Conservation (phyloP, 2,113 vertebrate species). For the Andinoacara biseriatus region DNA sequence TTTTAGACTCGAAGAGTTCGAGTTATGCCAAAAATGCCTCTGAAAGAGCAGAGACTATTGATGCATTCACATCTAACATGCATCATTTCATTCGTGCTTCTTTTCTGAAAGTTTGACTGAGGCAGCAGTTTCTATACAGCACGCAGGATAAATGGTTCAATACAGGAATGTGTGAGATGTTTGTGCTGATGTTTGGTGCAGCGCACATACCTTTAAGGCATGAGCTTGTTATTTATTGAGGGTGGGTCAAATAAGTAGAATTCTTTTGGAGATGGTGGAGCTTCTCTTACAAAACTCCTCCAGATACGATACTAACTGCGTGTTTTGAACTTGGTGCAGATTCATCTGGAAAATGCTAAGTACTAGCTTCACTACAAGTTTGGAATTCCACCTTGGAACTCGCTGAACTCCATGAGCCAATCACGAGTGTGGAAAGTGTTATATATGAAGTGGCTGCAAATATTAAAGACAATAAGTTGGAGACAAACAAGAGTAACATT, state of each 20-base stretch:
- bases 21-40: not conserved
- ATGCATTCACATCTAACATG: slow-evolving; percentile 35
- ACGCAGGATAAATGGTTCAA: not conserved
- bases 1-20: too few relatives aligned
- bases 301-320: not conserved
- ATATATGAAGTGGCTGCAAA: too few relatives aligned
- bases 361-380: not conserved
- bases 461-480: too few relatives aligned
- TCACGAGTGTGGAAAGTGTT: too few relatives aligned
- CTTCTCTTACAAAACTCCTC: not conserved
- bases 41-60: slow-evolving; percentile 1
- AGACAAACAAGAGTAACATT: too few relatives aligned
- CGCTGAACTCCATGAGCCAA: not conserved
- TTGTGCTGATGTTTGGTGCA: not conserved
- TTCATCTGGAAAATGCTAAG: not conserved
- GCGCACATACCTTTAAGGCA: not conserved
- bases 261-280: slow-evolving; percentile 6
- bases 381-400: not conserved
- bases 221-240: not conserved
- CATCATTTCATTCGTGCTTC: slow-evolving; percentile 7
- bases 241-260: not conserved
- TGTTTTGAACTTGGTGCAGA: not conserved
- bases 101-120: not conserved
- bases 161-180: slow-evolving; percentile 3
- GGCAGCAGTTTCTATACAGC: not conserved